Base-by-base conservation (phyloP, 2,113 vertebrate species). In the Rhinogobius similis region DNA sequence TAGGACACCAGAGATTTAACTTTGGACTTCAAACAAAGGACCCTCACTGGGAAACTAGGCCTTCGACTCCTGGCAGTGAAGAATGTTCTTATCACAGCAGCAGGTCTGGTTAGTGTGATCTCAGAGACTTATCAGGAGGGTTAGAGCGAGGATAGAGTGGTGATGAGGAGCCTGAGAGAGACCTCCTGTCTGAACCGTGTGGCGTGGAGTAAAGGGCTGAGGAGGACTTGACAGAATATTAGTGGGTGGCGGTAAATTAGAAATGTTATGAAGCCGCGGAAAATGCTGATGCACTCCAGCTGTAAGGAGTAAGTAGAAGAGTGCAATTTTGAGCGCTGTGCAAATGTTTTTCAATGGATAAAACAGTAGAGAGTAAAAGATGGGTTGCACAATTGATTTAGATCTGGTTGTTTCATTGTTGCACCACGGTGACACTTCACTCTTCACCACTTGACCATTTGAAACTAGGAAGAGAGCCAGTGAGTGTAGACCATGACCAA, bases 11-110 rank as follows among this genome's bases (percentile, higher is more conserved):
- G 43, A 76, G 70, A 75, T 73, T 79, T 8, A n/a, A 85, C 46
- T 10, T 41, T 41, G 13, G 39, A 36, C 39, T 41, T 63, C 11
- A 43, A 39, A 38, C 50, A 70, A 53, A n/a, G 44, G 29, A 44
- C 43, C 43, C 6, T 29, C 23, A 72, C 13, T 26, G 11, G 46
- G 70, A 56, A 70, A 0, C 63, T 58, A 61, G 21, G 65, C 44
- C 43, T 29, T 55, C n/a, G 81, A 67, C 52, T 78, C 36, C 59
- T 53, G 78, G 32, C 67, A 77, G 70, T 27, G 14, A 84, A 81
- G 82, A 90, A 89, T 89, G 80, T 21, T 70, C 77, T 90, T 90
- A 87, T 85, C 82, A 24, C 55, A 71, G 58, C 46, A 77, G 78
- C 68, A 69, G 65, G 78, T 76, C 82, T 83, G 84, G 79, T 67